Base-by-base conservation (phyloP, 2,888 invertebrate species). In the Trichacis sp. region DNA sequence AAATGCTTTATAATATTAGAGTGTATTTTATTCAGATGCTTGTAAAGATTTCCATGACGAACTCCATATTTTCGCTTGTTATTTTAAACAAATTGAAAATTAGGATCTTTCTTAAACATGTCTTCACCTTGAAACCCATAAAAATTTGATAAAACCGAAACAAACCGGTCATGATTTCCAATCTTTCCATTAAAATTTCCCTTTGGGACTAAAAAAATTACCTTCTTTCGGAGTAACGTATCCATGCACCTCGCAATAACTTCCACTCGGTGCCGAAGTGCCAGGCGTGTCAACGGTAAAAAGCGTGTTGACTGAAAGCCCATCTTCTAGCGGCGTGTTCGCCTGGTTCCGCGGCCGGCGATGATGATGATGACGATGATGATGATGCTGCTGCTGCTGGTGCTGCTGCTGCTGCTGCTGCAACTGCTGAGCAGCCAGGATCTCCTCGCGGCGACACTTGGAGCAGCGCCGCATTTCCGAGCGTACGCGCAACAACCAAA, bases 401-500 rank as follows among this genome's bases (percentile, higher is more conserved):
- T 73, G 77, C 70, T 74, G 81, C 77, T 71, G 81, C 77, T 78
- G 78, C 71, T 68, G 68, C 40, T 71, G 69, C 18, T 75, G 73
- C 12, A 75, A 69, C 42, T 81, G 77, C 64, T 73, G 81, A 58
- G 70, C 79, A 64, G 77, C 81, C 66, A 74, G 80, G 80, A 78
- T 79, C 75, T 79, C 85, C 80, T 87, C 88, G 73, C 88, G 88
- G 74, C 88, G 88, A 85, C 91, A 91, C 79, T 90, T 91, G 58
- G 91, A 88, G 86, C 91, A 92, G 71, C 91, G 89, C 84, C 92
- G 91, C 85, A 92, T 89, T 83, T 92, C 92, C 76, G 92, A 90
- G 85, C 92, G 91, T 85, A 93, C 91, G 79, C 92, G 91, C 84
- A 93, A 85, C 85, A 93, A 88, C 93, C 93, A 93, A 86, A 92